A percentile compares a stretch with the other conserved stretches of the same genome.
Conservation (phyloP, 2,113 vertebrate species). For the Cryptomyrus ogoouensis region DNA sequence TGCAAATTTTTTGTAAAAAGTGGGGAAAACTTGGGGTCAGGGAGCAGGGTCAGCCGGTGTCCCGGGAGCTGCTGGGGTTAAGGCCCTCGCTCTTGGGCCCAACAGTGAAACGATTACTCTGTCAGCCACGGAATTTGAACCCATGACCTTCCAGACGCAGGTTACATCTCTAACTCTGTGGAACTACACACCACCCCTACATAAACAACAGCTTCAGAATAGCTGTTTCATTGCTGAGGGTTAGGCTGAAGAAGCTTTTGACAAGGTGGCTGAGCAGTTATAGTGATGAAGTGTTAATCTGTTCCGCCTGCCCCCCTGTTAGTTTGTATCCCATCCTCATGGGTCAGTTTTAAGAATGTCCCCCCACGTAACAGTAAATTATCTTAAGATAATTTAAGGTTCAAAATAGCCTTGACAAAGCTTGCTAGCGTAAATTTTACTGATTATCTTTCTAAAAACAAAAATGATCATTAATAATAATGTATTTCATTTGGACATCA, state of each 20-base stretch:
- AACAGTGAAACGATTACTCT: neutral
- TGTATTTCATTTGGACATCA: neutral
- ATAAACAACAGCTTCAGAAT: slow-evolving; percentile 7
- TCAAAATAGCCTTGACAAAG: neutral
- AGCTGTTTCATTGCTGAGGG: neutral
- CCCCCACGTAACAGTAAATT: neutral
- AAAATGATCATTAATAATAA: neutral
- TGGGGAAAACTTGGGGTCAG: neutral
- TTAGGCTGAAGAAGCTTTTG: neutral
- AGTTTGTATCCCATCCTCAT: neutral
- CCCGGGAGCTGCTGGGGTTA: neutral
- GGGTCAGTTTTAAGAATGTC: neutral
- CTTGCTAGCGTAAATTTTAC: neutral
- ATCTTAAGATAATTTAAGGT: neutral
- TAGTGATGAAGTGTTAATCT: neutral
- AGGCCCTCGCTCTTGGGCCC: neutral
- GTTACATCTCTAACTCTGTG: neutral
- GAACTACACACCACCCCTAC: neutral
- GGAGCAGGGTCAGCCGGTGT: neutral
- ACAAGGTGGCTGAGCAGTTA: neutral
- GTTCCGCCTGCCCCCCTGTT: neutral
- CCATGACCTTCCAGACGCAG: neutral
- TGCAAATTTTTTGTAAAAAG: neutral
- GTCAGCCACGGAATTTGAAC: neutral
- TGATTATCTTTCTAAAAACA: neutral